Base-by-base conservation (phyloP, 2,888 invertebrate species). In the Pardosa pseudoannulata region DNA sequence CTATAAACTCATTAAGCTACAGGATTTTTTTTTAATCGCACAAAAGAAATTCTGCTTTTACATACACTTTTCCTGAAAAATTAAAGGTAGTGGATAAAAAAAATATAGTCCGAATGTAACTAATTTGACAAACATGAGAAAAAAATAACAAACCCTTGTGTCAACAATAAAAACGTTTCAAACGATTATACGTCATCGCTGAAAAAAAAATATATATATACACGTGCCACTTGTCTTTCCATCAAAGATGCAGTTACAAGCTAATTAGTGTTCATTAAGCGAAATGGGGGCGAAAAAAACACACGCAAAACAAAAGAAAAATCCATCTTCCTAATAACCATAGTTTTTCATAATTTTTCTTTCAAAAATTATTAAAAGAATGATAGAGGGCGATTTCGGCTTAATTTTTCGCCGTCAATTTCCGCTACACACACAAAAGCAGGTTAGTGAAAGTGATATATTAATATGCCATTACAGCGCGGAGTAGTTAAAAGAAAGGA, bases 211-310 rank as follows among this genome's bases (percentile, higher is more conserved):
- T 36, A 9, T 9, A 36, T n/a, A n/a, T n/a, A n/a, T n/a, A n/a
- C 5, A 36, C 5, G 36, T 29, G 0, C 29, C 1, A 6, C 16
- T 7, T 65, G 13, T 13, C 29, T 29, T 29, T 16, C 29, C 28
- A 65, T 29, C 29, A 13, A 65, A 65, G 16, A 31, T 29, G 65
- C 29, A 70, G 79, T 70, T 62, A 70, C 70, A 39, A 16, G n/a
- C 62, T 79, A 64, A 79, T 79, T 79, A 79, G 70, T 46, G 27
- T 68, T 68, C 68, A 78, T 78, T 78, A 78, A 62, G 29, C 36
- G 65, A 27, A n/a, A n/a, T n/a, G n/a, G n/a, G n/a, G n/a, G n/a
- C 39, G 32, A 68, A 68, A 62, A 79, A 23, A 70, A 70, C 27
- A 28, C 39, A 46, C 68, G 67, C 27, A 36, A 36, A 36, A 36